Base-by-base conservation (phyloP, 2,888 invertebrate genomes). In the Acronicta psi region DNA sequence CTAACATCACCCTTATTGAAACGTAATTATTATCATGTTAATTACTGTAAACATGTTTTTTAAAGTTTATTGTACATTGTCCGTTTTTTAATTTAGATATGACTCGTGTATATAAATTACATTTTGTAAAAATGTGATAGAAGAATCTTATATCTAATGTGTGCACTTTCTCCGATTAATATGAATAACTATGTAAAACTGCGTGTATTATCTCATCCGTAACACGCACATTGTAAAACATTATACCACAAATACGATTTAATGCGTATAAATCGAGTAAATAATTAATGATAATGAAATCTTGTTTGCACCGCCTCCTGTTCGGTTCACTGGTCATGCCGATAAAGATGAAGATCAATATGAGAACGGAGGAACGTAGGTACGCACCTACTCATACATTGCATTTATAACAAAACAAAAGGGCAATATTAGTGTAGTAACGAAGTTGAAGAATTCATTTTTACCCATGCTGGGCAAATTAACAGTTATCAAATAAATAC, bases 301-400 rank as follows among this genome's bases (percentile, higher is more conserved):
- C 62, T 60, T 58, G 69, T 62, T 69, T 71, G 47, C 17, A 62
- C 46, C 37, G 58, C 25, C 51, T 61, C 36, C 36, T 46, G 11
- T 46, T 57, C 59, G 62, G 69, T 66, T 73, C 73, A 73, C 31
- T 63, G 66, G 59, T 41, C 66, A 17, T 10, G 37, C 18, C 52
- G 73, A 72, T 69, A 66, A 69, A 54, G 42, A 50, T 50, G 42
- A 41, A 43, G 55, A 66, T 59, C 41, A 65, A 37, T 56, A 47
- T 23, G 49, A 64, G 51, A 57, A 47, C 36, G 41, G 52, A 51
- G 43, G 47, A 44, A 43, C 13, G 20, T 36, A 34, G 16, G 16
- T 18, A 20, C 34, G 5, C 34, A n/a, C n/a, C n/a, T n/a, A n/a
- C 5, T n/a, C 7, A 31, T 31, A 31, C 6, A 31, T 10, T 29